Evolutionary conservation across 2,888 invertebrate genomes (phyloP).

Genomic region (Caenorhabditis sp.): DNA sequence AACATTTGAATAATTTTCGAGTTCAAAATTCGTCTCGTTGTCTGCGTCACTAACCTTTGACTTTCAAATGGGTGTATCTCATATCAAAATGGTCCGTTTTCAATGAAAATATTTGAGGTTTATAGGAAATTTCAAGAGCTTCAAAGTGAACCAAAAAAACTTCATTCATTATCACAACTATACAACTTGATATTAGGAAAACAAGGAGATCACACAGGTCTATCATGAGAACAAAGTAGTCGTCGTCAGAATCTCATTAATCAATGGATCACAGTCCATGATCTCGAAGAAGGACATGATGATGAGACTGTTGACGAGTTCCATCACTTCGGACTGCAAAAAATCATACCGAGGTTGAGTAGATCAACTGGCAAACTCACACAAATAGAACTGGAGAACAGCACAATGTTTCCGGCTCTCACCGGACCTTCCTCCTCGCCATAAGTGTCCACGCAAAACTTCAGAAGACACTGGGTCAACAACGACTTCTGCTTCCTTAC

Average conservation of each 20-base stretch:
- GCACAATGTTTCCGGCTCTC: conserved; percentile 49
- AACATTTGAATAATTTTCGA: too few relatives aligned
- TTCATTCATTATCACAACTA: too few relatives aligned
- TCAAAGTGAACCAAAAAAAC: not conserved
- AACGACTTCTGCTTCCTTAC: conserved; percentile 35
- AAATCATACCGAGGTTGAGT: too few relatives aligned
- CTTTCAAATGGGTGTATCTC: too few relatives aligned
- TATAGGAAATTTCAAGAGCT: too few relatives aligned
- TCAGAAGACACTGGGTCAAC: conserved; percentile 42
- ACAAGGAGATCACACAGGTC: not conserved
- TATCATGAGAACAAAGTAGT: conserved; percentile 51
- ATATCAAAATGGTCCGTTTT: too few relatives aligned
- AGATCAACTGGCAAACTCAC: conserved; percentile 60
- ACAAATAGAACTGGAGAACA: conserved; percentile 56
- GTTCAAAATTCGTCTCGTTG: too few relatives aligned
- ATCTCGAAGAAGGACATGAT: conserved; percentile 65
- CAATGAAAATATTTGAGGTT: too few relatives aligned
- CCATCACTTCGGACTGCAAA: conserved; percentile 63
- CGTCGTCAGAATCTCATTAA: conserved; percentile 56
- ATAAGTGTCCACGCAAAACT: conserved; percentile 48
- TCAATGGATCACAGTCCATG: conserved; percentile 51
- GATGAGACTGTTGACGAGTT: conserved; percentile 61
- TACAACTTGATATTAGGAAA: too few relatives aligned
- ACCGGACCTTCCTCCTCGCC: conserved; percentile 57
- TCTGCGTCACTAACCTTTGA: too few relatives aligned